Base-by-base conservation (phyloP, 2,797 vertebrate genomes). In the Alosa sapidissima region DNA sequence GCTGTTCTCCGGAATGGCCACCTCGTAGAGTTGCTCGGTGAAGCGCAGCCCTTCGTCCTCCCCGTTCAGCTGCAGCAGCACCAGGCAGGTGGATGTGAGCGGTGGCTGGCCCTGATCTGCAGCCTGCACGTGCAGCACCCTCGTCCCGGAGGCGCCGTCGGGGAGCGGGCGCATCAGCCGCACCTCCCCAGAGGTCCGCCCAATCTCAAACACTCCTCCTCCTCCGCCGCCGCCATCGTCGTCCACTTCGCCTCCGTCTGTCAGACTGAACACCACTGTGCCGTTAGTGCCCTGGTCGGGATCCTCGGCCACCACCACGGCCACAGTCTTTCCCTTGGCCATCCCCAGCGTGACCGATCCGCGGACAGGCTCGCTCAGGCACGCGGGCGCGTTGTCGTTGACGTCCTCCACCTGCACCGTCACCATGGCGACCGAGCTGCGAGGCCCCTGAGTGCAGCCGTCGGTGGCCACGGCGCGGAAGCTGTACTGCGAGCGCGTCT, bases 361-460 rank as follows among this genome's bases (percentile, higher is more conserved):
- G 4, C 91, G 92, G 21, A 96, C 13, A 65, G 95, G 96, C 84
- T 96, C 97, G 86, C 95, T 93, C 1, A 91, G 88, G 88, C 97
- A 98, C 41, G 92, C 0, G 0, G 98, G 98, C 24, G 90, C 68
- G 0, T 99, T 99, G 92, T 99, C 98, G 28, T 99, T 99, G 24
- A 96, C 88, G 78, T 99, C 98, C 24, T 96, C 95, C 87, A 99
- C 45, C 0, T 93, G 89, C 2, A 99, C 86, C n/a, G 91, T 91
- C n/a, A 99, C 85, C 0, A 87, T 92, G 6, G 93, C 94, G 4
- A 92, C 90, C 0, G 95, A 93, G 91, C 96, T 98, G 89, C 95
- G 95, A 0, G 96, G 95, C 0, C 95, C 95, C 49, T 90, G 91
- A 19, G 85, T 28, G 82, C 96, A 94, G 51, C 93, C 84, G 84